phyloP scores from a whole-genome alignment of 2,888 invertebrate genomes.

The Drosophila peninsularis region DNA sequence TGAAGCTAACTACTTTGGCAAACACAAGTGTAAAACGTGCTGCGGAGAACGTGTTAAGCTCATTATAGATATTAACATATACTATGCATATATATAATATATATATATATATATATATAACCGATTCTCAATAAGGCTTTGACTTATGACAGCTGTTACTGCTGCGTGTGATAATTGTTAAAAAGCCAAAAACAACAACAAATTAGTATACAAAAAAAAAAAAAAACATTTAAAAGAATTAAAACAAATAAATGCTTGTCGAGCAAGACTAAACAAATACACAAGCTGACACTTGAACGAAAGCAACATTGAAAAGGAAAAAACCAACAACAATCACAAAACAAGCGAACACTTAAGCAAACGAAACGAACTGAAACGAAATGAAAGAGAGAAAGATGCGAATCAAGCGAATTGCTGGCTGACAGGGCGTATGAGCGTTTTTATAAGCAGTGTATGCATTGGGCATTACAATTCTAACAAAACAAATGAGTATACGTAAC shows the following conservation, averaged over 20 bases:
- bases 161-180: conserved; percentile 24
- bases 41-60: conserved; percentile 36
- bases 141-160: conserved; percentile 6
- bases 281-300: conserved; percentile 41
- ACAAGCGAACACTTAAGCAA: conserved; percentile 70
- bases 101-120: neutral
- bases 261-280: conserved; percentile 55
- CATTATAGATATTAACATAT: conserved; percentile 5
- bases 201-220: neutral
- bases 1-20: conserved; percentile 15
- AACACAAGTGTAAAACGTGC: conserved; percentile 44
- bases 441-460: conserved; percentile 6
- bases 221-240: conserved; percentile 9
- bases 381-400: conserved; percentile 35
- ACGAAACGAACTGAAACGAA: conserved; percentile 50
- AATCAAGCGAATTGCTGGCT: conserved; percentile 44
- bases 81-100: neutral
- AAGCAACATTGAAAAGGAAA: conserved; percentile 42
- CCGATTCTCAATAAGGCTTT: conserved; percentile 7
- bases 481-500: neutral
- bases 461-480: neutral
- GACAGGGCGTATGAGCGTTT: conserved; percentile 61
- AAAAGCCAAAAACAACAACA: conserved; percentile 12
- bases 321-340: conserved; percentile 11
- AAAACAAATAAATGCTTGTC: conserved; percentile 44